Percentiles rank a stretch among this genome's conserved stretches.
Evolutionary conservation across 1,140 invertebrate genomes (phyloP).

Genomic region (Trissolcus basalis): DNA sequence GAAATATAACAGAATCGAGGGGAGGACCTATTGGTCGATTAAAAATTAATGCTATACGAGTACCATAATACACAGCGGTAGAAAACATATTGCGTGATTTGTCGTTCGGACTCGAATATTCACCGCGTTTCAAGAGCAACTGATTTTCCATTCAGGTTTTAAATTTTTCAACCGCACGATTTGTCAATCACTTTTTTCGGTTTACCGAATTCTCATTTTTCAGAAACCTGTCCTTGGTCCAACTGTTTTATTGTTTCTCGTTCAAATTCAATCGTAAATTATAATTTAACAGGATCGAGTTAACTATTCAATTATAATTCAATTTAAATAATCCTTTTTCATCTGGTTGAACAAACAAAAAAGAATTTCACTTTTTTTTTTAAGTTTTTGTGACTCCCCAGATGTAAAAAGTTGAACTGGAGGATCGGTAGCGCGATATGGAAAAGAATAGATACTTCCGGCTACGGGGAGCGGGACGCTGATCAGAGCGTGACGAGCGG

Average conservation of each 20-base stretch:
- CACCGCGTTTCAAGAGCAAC: constrained; percentile 19
- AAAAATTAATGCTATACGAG: constrained; percentile 43
- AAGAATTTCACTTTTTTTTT: too few relatives aligned
- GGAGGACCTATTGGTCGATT: constrained; percentile 35
- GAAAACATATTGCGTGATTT: constrained; percentile 25
- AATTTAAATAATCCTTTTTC: too few relatives aligned
- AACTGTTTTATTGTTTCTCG: too few relatives aligned
- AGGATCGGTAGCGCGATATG: constrained; percentile 33
- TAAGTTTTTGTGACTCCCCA: too few relatives aligned
- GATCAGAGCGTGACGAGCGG: constrained; percentile 75
- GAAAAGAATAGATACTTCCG: constrained; percentile 58
- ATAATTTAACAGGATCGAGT: too few relatives aligned
- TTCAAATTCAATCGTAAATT: too few relatives aligned
- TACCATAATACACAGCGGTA: constrained; percentile 18
- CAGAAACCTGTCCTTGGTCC: too few relatives aligned
- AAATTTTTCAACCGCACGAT: constrained; percentile 17
- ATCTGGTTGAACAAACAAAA: too few relatives aligned
- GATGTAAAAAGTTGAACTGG: neutral
- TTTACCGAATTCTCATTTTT: constrained; percentile 1
- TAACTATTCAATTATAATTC: too few relatives aligned
- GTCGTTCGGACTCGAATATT: constrained; percentile 13
- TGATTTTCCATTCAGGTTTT: constrained; percentile 15
- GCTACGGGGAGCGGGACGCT: constrained; percentile 61
- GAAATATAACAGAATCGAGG: constrained; percentile 52
- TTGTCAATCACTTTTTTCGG: neutral